Evolutionary conservation across 1,140 invertebrate species (phyloP).

Genomic region (Drosophila nigromelanica): DNA sequence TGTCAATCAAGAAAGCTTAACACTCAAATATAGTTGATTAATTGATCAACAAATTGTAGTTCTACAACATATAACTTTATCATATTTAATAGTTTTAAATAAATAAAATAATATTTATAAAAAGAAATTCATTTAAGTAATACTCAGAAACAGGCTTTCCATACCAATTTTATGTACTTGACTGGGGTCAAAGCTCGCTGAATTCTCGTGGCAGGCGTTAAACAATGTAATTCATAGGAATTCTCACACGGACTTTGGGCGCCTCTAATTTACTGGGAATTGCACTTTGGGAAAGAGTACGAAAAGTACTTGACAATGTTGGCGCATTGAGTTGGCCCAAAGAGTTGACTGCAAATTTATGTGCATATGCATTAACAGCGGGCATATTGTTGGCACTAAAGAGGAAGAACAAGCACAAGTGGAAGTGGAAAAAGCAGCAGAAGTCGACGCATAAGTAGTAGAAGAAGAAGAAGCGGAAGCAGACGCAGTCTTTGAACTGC

Average conservation of each 20-base stretch:
- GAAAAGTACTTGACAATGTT: constrained; percentile 13
- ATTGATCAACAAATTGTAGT: too few relatives aligned
- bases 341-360: constrained; percentile 53
- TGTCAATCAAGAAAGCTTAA: too few relatives aligned
- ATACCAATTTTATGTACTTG: too few relatives aligned
- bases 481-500: constrained; percentile 25
- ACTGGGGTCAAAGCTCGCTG: too few relatives aligned
- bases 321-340: constrained; percentile 3
- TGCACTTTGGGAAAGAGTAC: not conserved
- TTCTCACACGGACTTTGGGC: not conserved
- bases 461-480: not conserved
- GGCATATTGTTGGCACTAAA: constrained; percentile 34
- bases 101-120: too few relatives aligned
- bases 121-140: too few relatives aligned
- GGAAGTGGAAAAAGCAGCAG: not conserved
- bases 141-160: too few relatives aligned
- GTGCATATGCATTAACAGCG: constrained; percentile 74
- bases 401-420: not conserved
- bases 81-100: too few relatives aligned
- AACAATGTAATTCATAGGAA: constrained; percentile 22
- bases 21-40: too few relatives aligned
- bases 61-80: too few relatives aligned
- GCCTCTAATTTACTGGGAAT: constrained; percentile 3
- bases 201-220: not conserved
- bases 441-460: too few relatives aligned